Evolutionary conservation across 2,113 vertebrate species (phyloP).

Genomic region (Garra rufa): DNA sequence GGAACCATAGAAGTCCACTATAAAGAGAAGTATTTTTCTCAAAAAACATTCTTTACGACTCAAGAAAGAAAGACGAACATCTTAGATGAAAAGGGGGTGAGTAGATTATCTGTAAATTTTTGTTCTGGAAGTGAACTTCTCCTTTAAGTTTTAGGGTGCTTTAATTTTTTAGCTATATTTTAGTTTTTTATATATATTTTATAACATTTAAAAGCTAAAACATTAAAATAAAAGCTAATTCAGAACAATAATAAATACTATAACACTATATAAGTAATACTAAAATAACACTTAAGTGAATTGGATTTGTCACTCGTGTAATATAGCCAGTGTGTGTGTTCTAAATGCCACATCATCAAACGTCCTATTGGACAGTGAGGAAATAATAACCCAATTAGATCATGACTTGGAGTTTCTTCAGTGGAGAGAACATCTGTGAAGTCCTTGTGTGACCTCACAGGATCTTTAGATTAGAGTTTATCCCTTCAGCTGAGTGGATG

Average conservation of each 20-base stretch:
- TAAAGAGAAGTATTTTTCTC: no score
- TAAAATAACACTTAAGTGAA: background rate
- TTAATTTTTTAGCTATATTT: no score
- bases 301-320: background rate
- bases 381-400: slow-evolving; percentile 26
- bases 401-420: background rate
- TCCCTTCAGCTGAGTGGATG: slow-evolving; percentile 31
- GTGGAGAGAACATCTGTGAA: slow-evolving; percentile 34
- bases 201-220: no score
- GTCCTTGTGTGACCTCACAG: slow-evolving; percentile 36
- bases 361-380: background rate
- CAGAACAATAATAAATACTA: background rate
- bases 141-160: no score
- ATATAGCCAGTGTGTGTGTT: background rate
- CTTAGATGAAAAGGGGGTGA: no score
- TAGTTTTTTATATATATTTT: no score
- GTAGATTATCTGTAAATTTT: no score
- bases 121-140: no score
- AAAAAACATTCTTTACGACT: no score
- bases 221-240: no score
- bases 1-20: no score
- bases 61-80: no score
- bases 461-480: slow-evolving; percentile 41
- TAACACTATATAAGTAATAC: background rate
- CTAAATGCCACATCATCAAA: slow-evolving; percentile 13